Percentiles rank a stretch among this genome's conserved stretches.
phyloP scores from a whole-genome alignment of 2,797 vertebrate genomes.

The Petrocephalus schoutedeni region DNA sequence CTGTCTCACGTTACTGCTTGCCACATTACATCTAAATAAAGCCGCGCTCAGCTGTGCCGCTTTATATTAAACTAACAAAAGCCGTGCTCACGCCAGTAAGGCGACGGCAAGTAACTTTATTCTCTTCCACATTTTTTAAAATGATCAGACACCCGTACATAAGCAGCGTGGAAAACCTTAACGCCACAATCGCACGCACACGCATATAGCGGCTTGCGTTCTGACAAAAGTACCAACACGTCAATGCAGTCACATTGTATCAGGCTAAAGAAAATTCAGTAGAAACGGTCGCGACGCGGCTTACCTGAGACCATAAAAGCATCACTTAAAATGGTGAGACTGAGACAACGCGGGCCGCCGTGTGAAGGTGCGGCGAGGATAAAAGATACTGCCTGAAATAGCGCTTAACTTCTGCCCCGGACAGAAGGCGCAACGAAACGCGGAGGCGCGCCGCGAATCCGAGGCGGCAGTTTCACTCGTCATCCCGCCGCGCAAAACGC shows the following conservation, averaged over 20 bases:
- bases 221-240: not conserved
- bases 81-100: not conserved
- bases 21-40: slow-evolving; percentile 51
- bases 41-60: slow-evolving; percentile 29
- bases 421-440: not conserved
- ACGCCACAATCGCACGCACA: not conserved
- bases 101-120: not conserved
- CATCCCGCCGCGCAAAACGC: not conserved
- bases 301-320: not conserved
- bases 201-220: not conserved
- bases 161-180: not conserved
- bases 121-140: not conserved
- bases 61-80: not conserved
- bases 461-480: not conserved
- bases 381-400: not conserved
- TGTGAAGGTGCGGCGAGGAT: not conserved
- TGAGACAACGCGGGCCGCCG: not conserved
- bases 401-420: not conserved
- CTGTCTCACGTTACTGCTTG: slow-evolving; percentile 46
- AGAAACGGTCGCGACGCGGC: not conserved
- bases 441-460: not conserved
- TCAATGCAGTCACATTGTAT: not conserved
- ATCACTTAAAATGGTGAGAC: not conserved
- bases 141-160: not conserved
- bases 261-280: too few species aligned